Base-by-base conservation (phyloP, 2,888 invertebrate genomes). In the Dynastes grantii region DNA sequence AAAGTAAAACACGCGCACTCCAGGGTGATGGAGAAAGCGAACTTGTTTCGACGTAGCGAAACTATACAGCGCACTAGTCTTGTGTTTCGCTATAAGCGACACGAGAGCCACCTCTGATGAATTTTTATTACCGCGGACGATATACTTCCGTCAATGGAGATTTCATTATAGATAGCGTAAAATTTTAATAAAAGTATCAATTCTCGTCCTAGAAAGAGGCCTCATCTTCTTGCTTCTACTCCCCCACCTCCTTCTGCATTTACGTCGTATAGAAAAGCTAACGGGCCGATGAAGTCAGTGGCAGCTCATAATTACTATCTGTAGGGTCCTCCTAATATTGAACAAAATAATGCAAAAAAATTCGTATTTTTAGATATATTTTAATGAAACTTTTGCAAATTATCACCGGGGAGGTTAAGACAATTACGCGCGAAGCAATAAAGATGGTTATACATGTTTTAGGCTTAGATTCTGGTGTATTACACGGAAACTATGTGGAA, bases 81-180 rank as follows among this genome's bases (percentile, higher is more conserved):
- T 8, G 3, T 58, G 55, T 22, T 58, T 22, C 22, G 22, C 55
- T 58, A 22, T 8, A 58, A 22, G 22, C 22, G 22, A 78, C 80
- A 81, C 80, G 82, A 84, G 82, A 84, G 83, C 85, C 84, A 84
- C 85, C 85, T 16, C 55, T 87, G 84, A 84, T 84, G 86, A 86
- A 87, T 87, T 88, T 88, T 88, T 88, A 88, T 87, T 87, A 85
- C 86, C 83, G 82, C 81, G 84, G 85, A 85, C 53, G 22, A 87
- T 88, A 87, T 87, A 86, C 87, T 86, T 86, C 86, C 86, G 87
- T 85, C 88, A 88, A 88, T 88, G 88, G 88, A 88, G 88, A 88
- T 88, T 88, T 88, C 87, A 88, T 88, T 88, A 88, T 88, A 88
- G 88, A 88, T 88, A 88, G 85, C 85, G 86, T 82, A 86, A 70